phyloP scores from a whole-genome alignment of 2,797 vertebrate genomes.

The Myotis myotis region DNA sequence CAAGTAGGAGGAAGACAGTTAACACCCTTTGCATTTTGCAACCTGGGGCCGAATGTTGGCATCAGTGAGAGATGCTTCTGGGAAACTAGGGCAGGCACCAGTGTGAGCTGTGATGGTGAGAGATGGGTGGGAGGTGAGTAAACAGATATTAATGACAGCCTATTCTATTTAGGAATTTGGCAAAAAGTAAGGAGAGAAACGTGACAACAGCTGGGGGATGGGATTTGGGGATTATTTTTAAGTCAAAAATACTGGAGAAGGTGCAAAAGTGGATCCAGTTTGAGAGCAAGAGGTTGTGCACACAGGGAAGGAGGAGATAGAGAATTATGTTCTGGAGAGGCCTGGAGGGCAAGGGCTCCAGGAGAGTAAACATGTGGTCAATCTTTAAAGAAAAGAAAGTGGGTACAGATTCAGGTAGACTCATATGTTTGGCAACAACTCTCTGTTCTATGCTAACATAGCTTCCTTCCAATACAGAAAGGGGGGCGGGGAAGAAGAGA shows the following conservation, averaged over 20 bases:
- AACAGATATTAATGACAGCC: neutral
- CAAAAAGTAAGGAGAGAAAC: neutral
- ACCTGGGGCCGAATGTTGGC: neutral
- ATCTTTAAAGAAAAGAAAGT: neutral
- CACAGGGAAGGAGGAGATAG: neutral
- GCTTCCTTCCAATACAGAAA: neutral
- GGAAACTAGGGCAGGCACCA: neutral
- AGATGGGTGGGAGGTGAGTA: neutral
- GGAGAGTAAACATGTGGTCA: too few relatives aligned
- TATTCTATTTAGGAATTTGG: neutral
- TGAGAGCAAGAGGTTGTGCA: neutral
- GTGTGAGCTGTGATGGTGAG: neutral
- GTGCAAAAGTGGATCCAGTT: neutral
- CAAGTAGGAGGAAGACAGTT: neutral
- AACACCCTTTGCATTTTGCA: neutral
- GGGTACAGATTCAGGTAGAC: neutral
- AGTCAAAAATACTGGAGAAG: neutral
- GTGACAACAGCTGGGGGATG: neutral
- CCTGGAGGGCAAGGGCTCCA: too few relatives aligned
- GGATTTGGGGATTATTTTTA: neutral
- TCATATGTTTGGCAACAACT: neutral
- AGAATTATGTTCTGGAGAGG: neutral
- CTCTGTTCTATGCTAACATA: neutral
- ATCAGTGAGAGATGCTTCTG: neutral
- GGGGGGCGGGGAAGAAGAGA: neutral